A percentile compares a stretch with the other conserved stretches of the same genome.
Evolutionary conservation across 2,797 vertebrate genomes (phyloP).

Genomic region (Rhynchotus rufescens): DNA sequence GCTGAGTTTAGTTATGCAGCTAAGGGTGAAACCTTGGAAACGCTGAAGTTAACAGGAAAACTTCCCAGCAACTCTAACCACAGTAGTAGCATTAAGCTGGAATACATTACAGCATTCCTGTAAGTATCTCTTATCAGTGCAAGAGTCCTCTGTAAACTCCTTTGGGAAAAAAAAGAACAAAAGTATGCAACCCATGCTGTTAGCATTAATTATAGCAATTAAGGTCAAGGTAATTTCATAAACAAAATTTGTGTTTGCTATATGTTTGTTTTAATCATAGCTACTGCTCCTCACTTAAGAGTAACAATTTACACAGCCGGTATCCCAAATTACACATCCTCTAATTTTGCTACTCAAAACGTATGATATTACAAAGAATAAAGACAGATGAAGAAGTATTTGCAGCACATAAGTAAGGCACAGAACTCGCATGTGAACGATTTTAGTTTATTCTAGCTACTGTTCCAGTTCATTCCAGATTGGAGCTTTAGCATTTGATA

Average conservation of each 20-base stretch:
- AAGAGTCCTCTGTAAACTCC: neutral
- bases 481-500: neutral
- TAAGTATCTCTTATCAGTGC: neutral
- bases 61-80: neutral
- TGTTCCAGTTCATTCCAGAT: neutral
- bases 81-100: neutral
- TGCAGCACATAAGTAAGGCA: neutral
- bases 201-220: neutral
- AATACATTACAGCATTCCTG: neutral
- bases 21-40: neutral
- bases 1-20: neutral
- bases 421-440: neutral
- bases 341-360: neutral
- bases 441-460: neutral
- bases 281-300: neutral
- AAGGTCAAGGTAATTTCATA: neutral
- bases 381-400: neutral
- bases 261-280: conserved; percentile 11
- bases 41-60: neutral
- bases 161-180: no score
- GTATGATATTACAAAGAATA: neutral
- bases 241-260: neutral
- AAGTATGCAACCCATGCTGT: neutral
- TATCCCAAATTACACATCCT: neutral
- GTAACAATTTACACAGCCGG: neutral